Percentiles rank a stretch among this genome's conserved stretches.
These are phyloP conservation scores for Nannospalax galili DNA, from an alignment of 2,113 vertebrate species.

Conservation along the genomic window DNA sequence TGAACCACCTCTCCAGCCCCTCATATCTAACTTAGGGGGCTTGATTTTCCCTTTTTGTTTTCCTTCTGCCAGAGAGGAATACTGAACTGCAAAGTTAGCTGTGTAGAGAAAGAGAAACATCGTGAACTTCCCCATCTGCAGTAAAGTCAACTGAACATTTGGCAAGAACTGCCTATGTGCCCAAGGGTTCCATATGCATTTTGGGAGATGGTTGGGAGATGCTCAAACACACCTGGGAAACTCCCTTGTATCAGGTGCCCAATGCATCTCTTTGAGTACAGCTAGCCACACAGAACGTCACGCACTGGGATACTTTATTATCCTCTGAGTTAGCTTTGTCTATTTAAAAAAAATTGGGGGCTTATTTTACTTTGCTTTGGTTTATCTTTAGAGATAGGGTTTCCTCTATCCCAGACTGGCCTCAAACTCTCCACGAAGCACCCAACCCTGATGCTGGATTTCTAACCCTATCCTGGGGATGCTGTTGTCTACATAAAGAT, in stretches of 20 bases:
- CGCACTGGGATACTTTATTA: background rate
- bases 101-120: background rate
- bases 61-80: background rate
- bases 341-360: no score
- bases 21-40: no score
- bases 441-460: no score
- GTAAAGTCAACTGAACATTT: background rate
- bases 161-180: background rate
- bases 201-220: background rate
- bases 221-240: background rate
- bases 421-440: no score
- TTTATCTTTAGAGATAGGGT: background rate
- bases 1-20: no score
- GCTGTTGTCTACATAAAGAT: background rate
- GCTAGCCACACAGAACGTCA: background rate
- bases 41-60: fast-evolving
- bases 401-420: no score
- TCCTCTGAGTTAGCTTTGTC: background rate
- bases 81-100: background rate
- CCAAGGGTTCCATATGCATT: background rate
- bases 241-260: background rate
- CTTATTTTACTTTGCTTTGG: background rate
- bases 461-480: background rate
- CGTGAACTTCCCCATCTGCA: background rate
- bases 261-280: background rate